phyloP scores from a whole-genome alignment of 2,888 invertebrate species.

The Exephanes ischioxanthus region DNA sequence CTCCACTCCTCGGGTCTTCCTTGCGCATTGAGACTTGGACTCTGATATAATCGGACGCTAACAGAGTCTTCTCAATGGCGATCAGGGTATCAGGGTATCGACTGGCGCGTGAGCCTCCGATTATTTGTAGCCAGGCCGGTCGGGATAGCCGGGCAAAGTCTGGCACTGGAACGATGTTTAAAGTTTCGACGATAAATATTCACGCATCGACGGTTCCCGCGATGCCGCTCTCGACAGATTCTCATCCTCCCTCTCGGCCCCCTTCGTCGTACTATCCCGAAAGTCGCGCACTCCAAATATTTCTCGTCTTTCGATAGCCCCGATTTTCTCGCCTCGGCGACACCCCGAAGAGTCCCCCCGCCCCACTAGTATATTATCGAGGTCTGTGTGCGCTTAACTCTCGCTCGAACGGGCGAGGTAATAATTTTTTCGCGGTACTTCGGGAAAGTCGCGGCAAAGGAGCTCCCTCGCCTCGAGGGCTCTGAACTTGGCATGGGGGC shows the following conservation, averaged over 20 bases:
- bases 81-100: slow-evolving; percentile 31
- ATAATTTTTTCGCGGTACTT: slow-evolving; percentile 63
- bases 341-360: slow-evolving; percentile 14
- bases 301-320: slow-evolving; percentile 63
- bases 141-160: slow-evolving; percentile 34
- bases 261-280: slow-evolving; percentile 46
- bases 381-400: slow-evolving; percentile 54
- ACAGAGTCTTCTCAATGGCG: slow-evolving; percentile 17
- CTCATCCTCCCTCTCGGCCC: slow-evolving; percentile 34
- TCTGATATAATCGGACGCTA: background rate
- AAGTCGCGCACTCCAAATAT: slow-evolving; percentile 72
- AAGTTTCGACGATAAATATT: slow-evolving; percentile 68
- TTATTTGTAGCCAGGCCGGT: slow-evolving; percentile 35
- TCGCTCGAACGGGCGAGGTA: slow-evolving; percentile 62
- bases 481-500: slow-evolving; percentile 62
- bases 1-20: background rate
- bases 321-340: slow-evolving; percentile 57
- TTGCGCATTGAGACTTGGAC: background rate
- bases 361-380: slow-evolving; percentile 50
- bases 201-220: slow-evolving; percentile 56
- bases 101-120: slow-evolving; percentile 28
- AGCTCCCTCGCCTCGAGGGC: background rate
- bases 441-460: slow-evolving; percentile 13
- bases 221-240: slow-evolving; percentile 46
- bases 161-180: slow-evolving; percentile 66